Conservation (phyloP, 2,888 invertebrate genomes). For the Machimus atricapillus region DNA sequence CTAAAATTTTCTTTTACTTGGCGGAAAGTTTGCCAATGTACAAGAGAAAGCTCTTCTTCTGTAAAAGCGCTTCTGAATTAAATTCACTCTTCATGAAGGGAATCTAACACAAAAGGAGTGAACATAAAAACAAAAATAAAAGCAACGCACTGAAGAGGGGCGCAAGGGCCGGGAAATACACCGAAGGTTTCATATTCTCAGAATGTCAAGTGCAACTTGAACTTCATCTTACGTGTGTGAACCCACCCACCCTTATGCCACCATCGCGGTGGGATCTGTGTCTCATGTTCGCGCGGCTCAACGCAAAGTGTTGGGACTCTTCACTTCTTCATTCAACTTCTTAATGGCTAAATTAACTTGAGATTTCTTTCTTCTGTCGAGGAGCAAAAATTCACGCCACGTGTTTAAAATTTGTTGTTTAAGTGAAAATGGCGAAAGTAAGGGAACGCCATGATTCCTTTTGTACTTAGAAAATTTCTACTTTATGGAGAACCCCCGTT, state of each 20-base stretch:
- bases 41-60: neutral
- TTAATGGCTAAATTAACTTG: slow-evolving; percentile 1
- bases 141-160: neutral
- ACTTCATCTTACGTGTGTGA: neutral
- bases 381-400: neutral
- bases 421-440: neutral
- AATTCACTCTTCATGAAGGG: slow-evolving; percentile 2
- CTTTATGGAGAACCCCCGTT: neutral
- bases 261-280: neutral
- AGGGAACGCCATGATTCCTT: neutral
- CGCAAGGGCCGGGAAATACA: neutral
- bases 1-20: neutral
- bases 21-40: neutral
- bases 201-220: slow-evolving; percentile 11
- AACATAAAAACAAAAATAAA: neutral
- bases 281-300: neutral
- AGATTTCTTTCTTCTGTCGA: neutral
- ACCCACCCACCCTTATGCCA: neutral
- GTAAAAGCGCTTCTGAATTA: neutral
- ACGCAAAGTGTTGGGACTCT: neutral
- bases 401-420: neutral
- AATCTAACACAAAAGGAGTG: neutral
- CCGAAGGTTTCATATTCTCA: neutral
- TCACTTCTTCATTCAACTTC: neutral
- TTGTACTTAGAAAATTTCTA: neutral